phyloP scores from a whole-genome alignment of 2,113 vertebrate species.

The Ploceus nigricollis region DNA sequence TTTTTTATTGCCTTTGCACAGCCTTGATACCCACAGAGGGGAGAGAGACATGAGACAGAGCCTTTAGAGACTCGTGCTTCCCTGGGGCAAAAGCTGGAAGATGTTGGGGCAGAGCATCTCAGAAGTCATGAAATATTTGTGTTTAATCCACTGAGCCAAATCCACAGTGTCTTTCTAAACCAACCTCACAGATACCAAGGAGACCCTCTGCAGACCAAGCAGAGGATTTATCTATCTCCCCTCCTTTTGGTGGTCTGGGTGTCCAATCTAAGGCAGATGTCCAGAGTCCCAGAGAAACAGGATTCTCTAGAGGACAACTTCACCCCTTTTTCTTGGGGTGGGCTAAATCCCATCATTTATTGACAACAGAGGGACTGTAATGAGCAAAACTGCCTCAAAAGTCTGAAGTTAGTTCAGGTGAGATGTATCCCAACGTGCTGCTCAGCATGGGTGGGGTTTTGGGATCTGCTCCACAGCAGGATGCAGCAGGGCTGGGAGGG shows the following conservation, averaged over 20 bases:
- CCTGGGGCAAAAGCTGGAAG: not conserved
- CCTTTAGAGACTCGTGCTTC: not conserved
- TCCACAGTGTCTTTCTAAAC: fast-evolving
- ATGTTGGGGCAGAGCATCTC: not conserved
- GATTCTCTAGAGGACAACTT: not conserved
- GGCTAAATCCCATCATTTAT: not conserved
- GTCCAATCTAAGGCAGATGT: not conserved
- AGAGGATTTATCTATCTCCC: not conserved
- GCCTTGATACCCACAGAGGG: not conserved
- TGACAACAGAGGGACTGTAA: not conserved
- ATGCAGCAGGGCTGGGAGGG: fast-evolving
- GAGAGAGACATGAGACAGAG: not conserved
- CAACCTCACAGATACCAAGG: not conserved
- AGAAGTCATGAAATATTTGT: not conserved
- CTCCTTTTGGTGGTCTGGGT: not conserved
- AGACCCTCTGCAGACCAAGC: not conserved
- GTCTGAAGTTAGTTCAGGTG: not conserved
- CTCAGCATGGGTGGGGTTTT: not conserved
- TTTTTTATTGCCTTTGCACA: not conserved
- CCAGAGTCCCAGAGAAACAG: not conserved
- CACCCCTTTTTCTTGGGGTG: not conserved
- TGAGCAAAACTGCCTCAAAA: not conserved
- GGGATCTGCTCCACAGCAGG: not conserved
- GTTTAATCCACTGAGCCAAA: not conserved
- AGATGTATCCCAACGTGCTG: not conserved